phyloP scores from a whole-genome alignment of 2,888 invertebrate genomes.

The Scaptodrosophila latifasciaeformis region DNA sequence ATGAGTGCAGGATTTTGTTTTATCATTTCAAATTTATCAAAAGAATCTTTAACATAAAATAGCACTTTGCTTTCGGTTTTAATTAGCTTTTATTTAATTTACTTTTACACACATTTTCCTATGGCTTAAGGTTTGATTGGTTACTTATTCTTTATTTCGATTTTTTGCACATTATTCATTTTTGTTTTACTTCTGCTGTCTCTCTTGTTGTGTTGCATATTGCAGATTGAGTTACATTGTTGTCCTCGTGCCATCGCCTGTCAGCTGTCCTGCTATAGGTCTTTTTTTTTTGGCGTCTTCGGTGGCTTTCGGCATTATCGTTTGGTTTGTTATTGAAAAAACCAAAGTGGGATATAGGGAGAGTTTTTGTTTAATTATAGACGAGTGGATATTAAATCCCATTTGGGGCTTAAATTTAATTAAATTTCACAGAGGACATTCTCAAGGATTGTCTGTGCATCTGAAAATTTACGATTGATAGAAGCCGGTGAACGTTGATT shows the following conservation, averaged over 20 bases:
- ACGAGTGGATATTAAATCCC: slow-evolving; percentile 43
- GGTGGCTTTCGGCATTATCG: background rate
- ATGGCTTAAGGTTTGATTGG: slow-evolving; percentile 35
- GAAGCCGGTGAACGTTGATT: too few relatives aligned
- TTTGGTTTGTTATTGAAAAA: slow-evolving; percentile 43
- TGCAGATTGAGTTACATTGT: slow-evolving; percentile 55
- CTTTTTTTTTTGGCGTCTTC: background rate
- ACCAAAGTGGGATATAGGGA: slow-evolving; percentile 49
- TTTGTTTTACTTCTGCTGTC: too few relatives aligned
- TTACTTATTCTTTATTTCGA: too few relatives aligned
- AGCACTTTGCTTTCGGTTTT: background rate
- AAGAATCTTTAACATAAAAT: too few relatives aligned
- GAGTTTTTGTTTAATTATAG: slow-evolving; percentile 53
- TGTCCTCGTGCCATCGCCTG: slow-evolving; percentile 2
- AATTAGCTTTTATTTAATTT: too few relatives aligned
- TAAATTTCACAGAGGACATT: slow-evolving; percentile 16
- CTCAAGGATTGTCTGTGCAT: background rate
- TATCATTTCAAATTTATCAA: too few relatives aligned
- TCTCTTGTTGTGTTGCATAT: slow-evolving; percentile 34
- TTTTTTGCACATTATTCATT: too few relatives aligned
- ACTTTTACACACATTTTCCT: slow-evolving; percentile 17
- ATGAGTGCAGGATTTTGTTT: too few relatives aligned
- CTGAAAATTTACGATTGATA: too few relatives aligned
- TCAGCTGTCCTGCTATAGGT: background rate
- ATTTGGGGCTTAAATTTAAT: slow-evolving; percentile 45